Conservation (phyloP, 2,113 vertebrate genomes). For the Psammodynastes pulverulentus region DNA sequence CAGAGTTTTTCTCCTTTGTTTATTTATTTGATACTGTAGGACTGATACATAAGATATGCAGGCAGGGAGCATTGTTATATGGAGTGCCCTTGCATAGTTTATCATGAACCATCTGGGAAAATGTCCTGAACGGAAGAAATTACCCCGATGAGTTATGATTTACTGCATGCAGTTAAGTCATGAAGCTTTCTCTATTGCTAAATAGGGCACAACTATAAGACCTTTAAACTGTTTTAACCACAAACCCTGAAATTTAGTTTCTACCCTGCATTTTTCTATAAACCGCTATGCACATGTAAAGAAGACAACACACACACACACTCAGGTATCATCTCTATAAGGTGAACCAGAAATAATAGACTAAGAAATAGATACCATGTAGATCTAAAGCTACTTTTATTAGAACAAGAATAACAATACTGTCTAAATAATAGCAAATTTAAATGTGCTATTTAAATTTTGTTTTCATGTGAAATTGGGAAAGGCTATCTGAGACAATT, state of each 20-base stretch:
- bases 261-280: neutral
- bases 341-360: neutral
- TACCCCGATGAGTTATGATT: neutral
- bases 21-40: neutral
- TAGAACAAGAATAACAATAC: neutral
- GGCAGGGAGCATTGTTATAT: neutral
- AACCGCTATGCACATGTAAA: neutral
- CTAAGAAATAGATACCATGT: neutral
- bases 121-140: neutral
- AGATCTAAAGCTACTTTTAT: neutral
- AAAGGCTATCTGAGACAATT: neutral
- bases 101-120: neutral
- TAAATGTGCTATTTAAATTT: neutral
- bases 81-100: neutral
- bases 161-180: neutral
- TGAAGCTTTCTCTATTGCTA: neutral
- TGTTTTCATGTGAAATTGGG: neutral
- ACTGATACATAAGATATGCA: neutral
- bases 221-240: neutral
- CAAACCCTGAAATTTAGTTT: neutral
- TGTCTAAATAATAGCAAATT: neutral
- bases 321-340: neutral
- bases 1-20: neutral
- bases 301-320: neutral
- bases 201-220: neutral